phyloP scores from a whole-genome alignment of 2,888 invertebrate species.

The Pandemis corylana region DNA sequence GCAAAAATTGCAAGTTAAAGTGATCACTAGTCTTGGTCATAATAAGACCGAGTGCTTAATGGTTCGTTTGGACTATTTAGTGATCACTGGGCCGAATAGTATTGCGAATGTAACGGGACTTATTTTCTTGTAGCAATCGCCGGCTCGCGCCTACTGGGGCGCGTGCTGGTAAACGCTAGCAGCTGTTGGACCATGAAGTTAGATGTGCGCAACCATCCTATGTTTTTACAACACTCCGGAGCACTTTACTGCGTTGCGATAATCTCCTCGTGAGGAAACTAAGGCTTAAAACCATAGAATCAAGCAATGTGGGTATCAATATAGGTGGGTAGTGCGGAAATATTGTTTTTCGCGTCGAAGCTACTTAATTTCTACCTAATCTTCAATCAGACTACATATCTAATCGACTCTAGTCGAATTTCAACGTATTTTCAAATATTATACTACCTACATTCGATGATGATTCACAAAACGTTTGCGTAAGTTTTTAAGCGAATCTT shows the following conservation, averaged over 20 bases:
- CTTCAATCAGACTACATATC: neutral
- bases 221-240: conserved; percentile 62
- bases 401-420: neutral
- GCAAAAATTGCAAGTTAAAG: neutral
- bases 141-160: conserved; percentile 53
- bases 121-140: conserved; percentile 53
- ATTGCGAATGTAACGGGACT: conserved; percentile 52
- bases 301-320: neutral
- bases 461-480: conserved; percentile 1
- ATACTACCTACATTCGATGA: neutral
- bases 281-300: neutral
- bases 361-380: neutral
- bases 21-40: neutral
- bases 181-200: conserved; percentile 73
- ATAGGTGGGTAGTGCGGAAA: neutral
- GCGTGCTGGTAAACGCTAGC: conserved; percentile 65
- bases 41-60: neutral
- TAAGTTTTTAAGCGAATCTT: neutral
- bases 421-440: neutral
- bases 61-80: conserved; percentile 27
- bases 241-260: conserved; percentile 58
- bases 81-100: conserved; percentile 48
- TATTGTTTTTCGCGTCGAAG: neutral
- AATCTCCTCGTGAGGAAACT: conserved; percentile 50
- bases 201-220: conserved; percentile 69